These are phyloP conservation scores for Orbicella faveolata DNA, from an alignment of 64 coral and sea anemone species.

Conservation along the genomic window DNA sequence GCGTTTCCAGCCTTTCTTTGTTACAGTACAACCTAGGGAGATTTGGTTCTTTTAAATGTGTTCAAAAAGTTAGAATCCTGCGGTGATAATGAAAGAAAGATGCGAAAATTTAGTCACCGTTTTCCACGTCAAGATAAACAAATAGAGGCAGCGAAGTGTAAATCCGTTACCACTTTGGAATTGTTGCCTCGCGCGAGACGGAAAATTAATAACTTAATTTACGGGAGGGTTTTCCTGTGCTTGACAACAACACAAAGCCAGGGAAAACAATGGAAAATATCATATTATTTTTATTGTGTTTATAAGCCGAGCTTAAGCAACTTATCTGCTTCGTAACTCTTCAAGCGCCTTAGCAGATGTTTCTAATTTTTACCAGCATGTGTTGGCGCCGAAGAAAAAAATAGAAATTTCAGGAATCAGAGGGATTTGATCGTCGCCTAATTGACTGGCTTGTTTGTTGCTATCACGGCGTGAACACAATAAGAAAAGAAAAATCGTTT, in stretches of 20 bases:
- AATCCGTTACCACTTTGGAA: slow-evolving; percentile 28
- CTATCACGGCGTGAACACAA: slow-evolving; percentile 19
- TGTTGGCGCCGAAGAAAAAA: slow-evolving; percentile 15
- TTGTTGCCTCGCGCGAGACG: not conserved
- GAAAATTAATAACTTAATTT: slow-evolving; percentile 26
- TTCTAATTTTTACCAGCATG: slow-evolving; percentile 26
- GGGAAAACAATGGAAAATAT: slow-evolving; percentile 36
- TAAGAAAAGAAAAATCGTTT: slow-evolving; percentile 5
- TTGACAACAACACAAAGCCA: slow-evolving; percentile 2
- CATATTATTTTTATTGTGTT: slow-evolving; percentile 46
- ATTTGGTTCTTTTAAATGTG: not conserved
- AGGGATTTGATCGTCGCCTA: slow-evolving; percentile 40
- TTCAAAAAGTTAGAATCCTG: not conserved
- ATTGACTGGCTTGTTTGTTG: slow-evolving; percentile 29
- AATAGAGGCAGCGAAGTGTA: not conserved
- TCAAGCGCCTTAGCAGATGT: slow-evolving; percentile 34
- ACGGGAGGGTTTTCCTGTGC: not conserved
- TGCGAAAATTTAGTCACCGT: slow-evolving; percentile 5
- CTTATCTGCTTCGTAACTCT: slow-evolving; percentile 11
- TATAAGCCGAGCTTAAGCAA: slow-evolving; percentile 20
- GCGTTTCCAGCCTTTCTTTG: not conserved
- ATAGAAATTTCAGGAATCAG: slow-evolving; percentile 22
- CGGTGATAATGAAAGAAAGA: slow-evolving; percentile 34
- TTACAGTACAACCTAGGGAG: not conserved
- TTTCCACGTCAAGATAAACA: slow-evolving; percentile 17